phyloP scores from a whole-genome alignment of 2,113 vertebrate genomes.

The Periophthalmodon schlosseri region DNA sequence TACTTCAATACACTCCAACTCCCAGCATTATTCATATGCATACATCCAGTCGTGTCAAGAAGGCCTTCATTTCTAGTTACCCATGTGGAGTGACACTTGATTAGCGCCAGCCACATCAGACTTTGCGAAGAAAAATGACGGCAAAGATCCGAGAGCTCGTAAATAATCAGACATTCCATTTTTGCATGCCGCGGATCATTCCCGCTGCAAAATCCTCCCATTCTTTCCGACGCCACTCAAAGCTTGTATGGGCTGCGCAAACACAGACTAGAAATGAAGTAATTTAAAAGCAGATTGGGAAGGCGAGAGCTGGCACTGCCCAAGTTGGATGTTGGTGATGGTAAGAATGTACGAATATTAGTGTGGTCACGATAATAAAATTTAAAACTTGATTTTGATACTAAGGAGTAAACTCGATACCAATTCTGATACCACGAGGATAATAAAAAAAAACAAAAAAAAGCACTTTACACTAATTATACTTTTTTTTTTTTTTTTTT shows the following conservation, averaged over 20 bases:
- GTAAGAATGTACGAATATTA: conserved; percentile 52
- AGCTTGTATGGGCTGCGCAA: conserved; percentile 16
- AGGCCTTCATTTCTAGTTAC: conserved; percentile 13
- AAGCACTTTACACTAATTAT: too few relatives aligned
- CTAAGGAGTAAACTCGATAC: too few relatives aligned
- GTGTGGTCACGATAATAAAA: background rate
- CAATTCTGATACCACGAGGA: too few relatives aligned
- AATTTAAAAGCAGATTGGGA: conserved; percentile 37
- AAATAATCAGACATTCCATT: conserved; percentile 23
- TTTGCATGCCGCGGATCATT: background rate
- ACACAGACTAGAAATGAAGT: conserved; percentile 35
- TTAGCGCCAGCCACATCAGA: background rate
- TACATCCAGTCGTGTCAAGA: background rate
- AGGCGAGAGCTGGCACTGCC: conserved; percentile 32
- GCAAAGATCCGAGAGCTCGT: background rate
- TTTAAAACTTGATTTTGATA: too few relatives aligned
- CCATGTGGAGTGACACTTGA: background rate
- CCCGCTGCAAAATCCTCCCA: background rate
- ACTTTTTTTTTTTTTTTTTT: too few relatives aligned
- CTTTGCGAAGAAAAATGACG: conserved; percentile 7
- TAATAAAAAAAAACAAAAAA: too few relatives aligned
- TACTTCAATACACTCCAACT: too few relatives aligned
- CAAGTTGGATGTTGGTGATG: conserved; percentile 31
- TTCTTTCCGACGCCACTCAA: conserved; percentile 15
- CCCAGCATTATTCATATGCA: background rate